These are phyloP conservation scores for Cygnus atratus DNA, from an alignment of 2,113 vertebrate species.

Conservation along the genomic window DNA sequence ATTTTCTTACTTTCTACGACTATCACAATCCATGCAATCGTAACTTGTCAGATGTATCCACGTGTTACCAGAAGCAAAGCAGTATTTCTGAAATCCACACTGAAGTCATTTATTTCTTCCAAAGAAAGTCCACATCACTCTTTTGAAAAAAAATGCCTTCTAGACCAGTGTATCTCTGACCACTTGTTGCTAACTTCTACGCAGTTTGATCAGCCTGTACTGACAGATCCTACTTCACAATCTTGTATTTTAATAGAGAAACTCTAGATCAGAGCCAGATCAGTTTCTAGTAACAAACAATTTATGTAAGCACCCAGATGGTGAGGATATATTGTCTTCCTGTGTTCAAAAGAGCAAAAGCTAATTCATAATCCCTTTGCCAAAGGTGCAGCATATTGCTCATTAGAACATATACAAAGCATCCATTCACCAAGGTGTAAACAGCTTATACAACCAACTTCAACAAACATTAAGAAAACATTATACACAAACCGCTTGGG, in stretches of 20 bases:
- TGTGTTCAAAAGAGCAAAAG: neutral
- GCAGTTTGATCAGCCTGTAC: neutral
- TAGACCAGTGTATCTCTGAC: neutral
- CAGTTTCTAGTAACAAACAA: neutral
- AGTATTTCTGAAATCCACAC: neutral
- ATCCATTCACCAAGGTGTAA: neutral
- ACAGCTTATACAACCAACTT: neutral
- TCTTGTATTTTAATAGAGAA: neutral
- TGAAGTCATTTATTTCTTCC: neutral
- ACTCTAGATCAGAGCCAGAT: neutral
- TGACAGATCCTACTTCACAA: neutral
- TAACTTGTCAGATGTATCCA: neutral
- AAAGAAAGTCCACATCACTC: neutral
- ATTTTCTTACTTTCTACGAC: neutral
- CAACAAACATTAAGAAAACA: neutral
- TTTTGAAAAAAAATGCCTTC: neutral
- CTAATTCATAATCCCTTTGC: neutral
- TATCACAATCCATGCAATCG: neutral
- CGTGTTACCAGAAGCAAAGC: neutral
- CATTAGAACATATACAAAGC: neutral
- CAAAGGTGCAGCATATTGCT: neutral
- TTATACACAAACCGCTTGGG: neutral
- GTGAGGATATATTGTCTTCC: neutral
- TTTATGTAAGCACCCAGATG: neutral
- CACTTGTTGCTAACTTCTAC: neutral